Conservation (phyloP, 2,888 invertebrate genomes). For the Hipparchia sbordonii region DNA sequence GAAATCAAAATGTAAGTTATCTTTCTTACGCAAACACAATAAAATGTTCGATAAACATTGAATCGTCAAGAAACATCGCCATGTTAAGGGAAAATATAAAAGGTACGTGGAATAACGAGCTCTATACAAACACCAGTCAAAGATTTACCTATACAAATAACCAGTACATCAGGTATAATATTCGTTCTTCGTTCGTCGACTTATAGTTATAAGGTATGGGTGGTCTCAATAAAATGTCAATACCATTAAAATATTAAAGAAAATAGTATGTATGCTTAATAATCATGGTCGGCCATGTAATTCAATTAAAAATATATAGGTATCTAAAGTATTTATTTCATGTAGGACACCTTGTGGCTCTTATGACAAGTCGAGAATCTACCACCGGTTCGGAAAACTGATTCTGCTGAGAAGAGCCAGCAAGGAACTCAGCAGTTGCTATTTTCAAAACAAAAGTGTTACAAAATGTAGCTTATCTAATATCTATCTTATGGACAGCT, state of each 20-base stretch:
- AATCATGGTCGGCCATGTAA: no score
- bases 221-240: slow-evolving; percentile 1
- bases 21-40: slow-evolving; percentile 47
- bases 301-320: no score
- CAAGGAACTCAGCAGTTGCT: no score
- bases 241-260: not conserved
- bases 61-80: slow-evolving; percentile 50
- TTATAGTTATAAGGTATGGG: slow-evolving; percentile 1
- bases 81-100: slow-evolving; percentile 57
- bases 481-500: no score
- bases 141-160: slow-evolving; percentile 51
- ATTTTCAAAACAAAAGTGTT: no score
- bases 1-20: slow-evolving; percentile 37
- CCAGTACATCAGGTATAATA: slow-evolving; percentile 15
- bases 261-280: not conserved
- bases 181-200: not conserved
- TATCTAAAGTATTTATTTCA: no score
- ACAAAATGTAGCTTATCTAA: no score
- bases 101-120: slow-evolving; percentile 70
- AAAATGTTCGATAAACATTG: slow-evolving; percentile 40
- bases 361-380: no score
- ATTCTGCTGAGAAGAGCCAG: no score
- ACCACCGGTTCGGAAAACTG: no score
- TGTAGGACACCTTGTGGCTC: no score
- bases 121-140: slow-evolving; percentile 57